phyloP scores from a whole-genome alignment of 2,113 vertebrate species.

The Odontophorus gujanensis region DNA sequence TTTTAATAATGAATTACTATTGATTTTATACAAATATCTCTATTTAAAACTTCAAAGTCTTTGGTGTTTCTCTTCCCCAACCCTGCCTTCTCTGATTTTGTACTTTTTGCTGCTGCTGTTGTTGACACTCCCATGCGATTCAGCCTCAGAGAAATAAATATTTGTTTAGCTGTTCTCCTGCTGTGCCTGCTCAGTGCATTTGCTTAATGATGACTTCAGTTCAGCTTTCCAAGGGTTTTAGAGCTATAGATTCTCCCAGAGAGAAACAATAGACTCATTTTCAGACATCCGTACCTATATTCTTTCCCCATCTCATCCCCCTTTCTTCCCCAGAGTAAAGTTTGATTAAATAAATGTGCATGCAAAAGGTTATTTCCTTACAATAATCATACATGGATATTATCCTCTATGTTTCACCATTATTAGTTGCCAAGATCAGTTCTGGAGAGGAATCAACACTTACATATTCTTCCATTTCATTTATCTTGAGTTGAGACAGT shows the following conservation, averaged over 20 bases:
- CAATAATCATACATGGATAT: not conserved
- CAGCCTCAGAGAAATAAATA: constrained; percentile 66
- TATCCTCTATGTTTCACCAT: not conserved
- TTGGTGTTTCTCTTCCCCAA: not conserved
- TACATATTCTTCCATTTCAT: not conserved
- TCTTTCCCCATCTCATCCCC: not conserved
- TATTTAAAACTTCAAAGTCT: constrained; percentile 34
- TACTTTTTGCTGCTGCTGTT: constrained; percentile 20
- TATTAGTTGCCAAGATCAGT: not conserved
- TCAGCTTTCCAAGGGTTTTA: constrained; percentile 19
- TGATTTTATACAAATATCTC: constrained; percentile 43
- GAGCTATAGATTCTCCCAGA: constrained; percentile 13
- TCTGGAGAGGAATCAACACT: not conserved
- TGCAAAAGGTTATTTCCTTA: not conserved
- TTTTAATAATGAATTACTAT: constrained; percentile 47
- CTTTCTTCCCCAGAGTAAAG: not conserved
- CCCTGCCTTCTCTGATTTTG: not conserved
- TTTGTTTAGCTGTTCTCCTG: constrained; percentile 67
- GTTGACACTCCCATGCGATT: constrained; percentile 8
- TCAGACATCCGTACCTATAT: not conserved
- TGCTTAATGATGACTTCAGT: constrained; percentile 56
- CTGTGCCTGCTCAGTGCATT: constrained; percentile 55
- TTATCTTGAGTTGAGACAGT: not conserved
- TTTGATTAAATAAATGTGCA: not conserved
- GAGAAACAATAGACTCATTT: constrained; percentile 19